Evolutionary conservation across 2,797 vertebrate species (phyloP), one percentile per base, ranked within the genome.

Genomic region (Rhinatrema bivittatum): DNA sequence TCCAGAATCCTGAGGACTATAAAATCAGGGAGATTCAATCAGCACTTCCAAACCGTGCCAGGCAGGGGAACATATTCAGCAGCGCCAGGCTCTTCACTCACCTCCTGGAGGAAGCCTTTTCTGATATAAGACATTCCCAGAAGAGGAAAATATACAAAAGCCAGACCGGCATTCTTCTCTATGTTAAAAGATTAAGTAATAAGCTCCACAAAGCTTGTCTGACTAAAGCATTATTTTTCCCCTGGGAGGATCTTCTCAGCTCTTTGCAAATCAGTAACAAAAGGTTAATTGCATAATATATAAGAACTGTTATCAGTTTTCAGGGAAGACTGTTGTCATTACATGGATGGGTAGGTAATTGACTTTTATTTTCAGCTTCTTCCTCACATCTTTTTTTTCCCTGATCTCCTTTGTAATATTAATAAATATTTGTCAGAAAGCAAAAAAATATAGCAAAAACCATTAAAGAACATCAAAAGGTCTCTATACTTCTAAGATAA

Each of bases 341-440:
- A 53, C 21, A 29, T 32, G 57, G 28, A 50, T 17, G 23, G 7
- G 13, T 14, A 56, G 6, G 37, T 48, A 32, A 63, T 54, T 55
- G 24, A 36, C 39, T 55, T 53, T 39, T 17, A 11, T 23, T 36
- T 26, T 48, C 17, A 18, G 33, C 20, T 52, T 60, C 38, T 31
- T 45, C 36, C 46, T 42, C 43, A 7, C 23, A 29, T 39, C 39
- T 26, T 15, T 20, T 26, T 17, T 29, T 33, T 29, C n/a, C n/a
- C n/a, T n/a, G n/a, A 4, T 36, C 10, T 37, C 43, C 33, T 9
- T 19, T 14, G 3, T 24, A 58, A 53, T 47, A n/a, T n/a, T n/a
- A 50, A 65, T 45, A 35, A 68, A 53, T 43, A 45, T 46, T 47
- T 48, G 19, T 52, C 43, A 58, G 56, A 53, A 46, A 30, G 23